Percentiles rank a stretch among this genome's conserved stretches.
phyloP scores from a whole-genome alignment of 2,888 invertebrate genomes.

The Chironomus riparius region DNA sequence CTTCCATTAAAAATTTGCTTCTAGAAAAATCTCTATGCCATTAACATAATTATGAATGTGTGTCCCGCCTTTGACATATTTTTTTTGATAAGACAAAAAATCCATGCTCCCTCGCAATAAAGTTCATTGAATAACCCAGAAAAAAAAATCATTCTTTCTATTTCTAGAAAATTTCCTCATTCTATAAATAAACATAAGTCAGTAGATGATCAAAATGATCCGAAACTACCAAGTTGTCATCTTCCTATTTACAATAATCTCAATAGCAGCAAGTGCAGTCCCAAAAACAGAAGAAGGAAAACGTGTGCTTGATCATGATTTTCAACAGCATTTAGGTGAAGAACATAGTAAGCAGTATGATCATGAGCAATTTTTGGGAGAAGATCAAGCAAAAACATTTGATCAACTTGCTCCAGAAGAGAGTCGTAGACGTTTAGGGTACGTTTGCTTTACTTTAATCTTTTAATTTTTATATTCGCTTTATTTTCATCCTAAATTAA shows the following conservation, averaged over 20 bases:
- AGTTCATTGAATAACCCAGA: too few species aligned
- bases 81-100: too few species aligned
- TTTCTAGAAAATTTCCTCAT: too few species aligned
- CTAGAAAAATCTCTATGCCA: too few species aligned
- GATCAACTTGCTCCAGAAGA: slow-evolving; percentile 92
- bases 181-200: too few species aligned
- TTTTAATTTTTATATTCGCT: not conserved
- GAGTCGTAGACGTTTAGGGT: slow-evolving; percentile 79
- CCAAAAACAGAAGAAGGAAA: slow-evolving; percentile 65
- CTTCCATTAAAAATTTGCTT: too few species aligned
- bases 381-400: slow-evolving; percentile 85
- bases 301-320: slow-evolving; percentile 55
- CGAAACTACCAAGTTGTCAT: not conserved
- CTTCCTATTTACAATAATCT: not conserved
- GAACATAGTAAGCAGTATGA: slow-evolving; percentile 87
- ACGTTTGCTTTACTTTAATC: slow-evolving; percentile 31
- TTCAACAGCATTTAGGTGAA: slow-evolving; percentile 70
- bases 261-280: slow-evolving; percentile 40
- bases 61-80: too few species aligned
- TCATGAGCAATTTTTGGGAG: slow-evolving; percentile 94
- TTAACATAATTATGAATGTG: too few species aligned
- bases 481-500: not conserved
- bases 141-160: too few species aligned
- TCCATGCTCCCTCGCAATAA: too few species aligned
- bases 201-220: not conserved